phyloP scores from a whole-genome alignment of 2,888 invertebrate genomes.

The Ceriagrion tenellum region DNA sequence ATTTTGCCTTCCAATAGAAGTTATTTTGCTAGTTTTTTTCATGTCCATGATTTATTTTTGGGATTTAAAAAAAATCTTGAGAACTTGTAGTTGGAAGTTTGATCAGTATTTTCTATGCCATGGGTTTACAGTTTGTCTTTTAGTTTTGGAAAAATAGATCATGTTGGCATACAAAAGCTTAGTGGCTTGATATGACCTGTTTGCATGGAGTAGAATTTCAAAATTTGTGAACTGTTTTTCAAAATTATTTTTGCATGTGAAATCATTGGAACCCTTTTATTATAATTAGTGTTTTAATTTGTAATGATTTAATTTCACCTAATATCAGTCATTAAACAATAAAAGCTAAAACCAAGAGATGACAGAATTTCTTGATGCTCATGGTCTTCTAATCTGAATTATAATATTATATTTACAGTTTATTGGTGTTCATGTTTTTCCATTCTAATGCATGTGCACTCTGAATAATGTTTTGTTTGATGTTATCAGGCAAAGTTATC shows the following conservation, averaged over 20 bases:
- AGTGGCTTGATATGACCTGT: background rate
- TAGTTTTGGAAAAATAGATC: background rate
- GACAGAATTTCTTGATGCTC: background rate
- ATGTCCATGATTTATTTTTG: background rate
- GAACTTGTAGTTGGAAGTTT: background rate
- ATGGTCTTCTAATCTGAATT: background rate
- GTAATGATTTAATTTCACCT: background rate
- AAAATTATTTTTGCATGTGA: constrained; percentile 29
- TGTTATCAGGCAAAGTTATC: background rate
- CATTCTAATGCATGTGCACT: constrained; percentile 49
- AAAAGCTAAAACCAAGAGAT: background rate
- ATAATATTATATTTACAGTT: background rate
- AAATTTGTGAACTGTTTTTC: background rate
- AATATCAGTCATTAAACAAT: background rate
- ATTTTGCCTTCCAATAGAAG: background rate
- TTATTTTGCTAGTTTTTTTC: background rate
- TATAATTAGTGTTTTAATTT: background rate
- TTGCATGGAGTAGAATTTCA: constrained; percentile 13
- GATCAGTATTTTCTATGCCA: background rate
- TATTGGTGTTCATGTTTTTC: background rate
- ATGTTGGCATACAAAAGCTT: background rate
- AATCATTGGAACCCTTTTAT: background rate
- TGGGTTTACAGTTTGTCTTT: background rate
- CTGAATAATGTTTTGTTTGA: background rate
- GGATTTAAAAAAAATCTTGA: background rate